phyloP scores from a whole-genome alignment of 2,113 vertebrate genomes.

The Genyomyrus donnyi region DNA sequence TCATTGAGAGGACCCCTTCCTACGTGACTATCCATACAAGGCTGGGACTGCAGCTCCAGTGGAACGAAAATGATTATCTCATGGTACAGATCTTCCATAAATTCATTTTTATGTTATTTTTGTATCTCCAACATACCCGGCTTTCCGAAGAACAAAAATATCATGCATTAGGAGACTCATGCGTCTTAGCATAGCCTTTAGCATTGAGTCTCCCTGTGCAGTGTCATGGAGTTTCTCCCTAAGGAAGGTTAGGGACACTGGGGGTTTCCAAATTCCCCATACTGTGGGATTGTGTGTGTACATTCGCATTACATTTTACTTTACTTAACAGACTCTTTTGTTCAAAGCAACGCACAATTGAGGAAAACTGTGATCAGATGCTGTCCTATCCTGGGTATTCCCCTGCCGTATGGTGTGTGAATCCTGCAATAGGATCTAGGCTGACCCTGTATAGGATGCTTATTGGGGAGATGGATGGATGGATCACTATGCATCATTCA shows the following conservation, averaged over 20 bases:
- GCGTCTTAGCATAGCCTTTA: not conserved
- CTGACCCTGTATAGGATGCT: not conserved
- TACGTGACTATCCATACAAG: slow-evolving; percentile 65
- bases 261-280: not conserved
- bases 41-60: slow-evolving; percentile 67
- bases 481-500: not conserved
- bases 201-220: not conserved
- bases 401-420: not conserved
- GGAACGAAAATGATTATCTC: slow-evolving; percentile 69
- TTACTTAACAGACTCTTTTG: not conserved
- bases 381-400: not conserved
- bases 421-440: not conserved
- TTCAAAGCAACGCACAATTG: not conserved
- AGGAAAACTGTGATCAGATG: not conserved
- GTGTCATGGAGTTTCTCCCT: not conserved
- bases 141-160: not conserved
- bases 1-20: slow-evolving; percentile 55
- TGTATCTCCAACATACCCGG: not conserved
- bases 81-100: slow-evolving; percentile 52
- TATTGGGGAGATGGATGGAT: not conserved
- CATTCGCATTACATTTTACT: not conserved
- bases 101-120: not conserved
- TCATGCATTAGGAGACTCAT: not conserved
- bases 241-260: not conserved
- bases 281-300: not conserved